phyloP scores from a whole-genome alignment of 1,140 invertebrate genomes.

The Colletes gigas region DNA sequence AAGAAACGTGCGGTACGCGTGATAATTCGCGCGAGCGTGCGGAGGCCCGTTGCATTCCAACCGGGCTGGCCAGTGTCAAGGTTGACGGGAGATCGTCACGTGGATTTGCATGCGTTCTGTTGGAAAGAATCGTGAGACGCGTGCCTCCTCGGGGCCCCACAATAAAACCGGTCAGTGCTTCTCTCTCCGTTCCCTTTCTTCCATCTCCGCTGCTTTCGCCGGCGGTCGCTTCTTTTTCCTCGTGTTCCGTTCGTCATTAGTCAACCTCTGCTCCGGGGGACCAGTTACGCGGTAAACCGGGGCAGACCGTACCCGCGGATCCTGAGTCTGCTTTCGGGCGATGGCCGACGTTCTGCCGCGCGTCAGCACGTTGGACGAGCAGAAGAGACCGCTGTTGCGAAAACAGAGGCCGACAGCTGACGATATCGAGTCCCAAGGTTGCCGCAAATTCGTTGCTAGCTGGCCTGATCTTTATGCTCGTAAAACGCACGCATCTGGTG shows the following conservation, averaged over 20 bases:
- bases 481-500: slow-evolving; percentile 27
- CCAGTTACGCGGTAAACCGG: slow-evolving; percentile 27
- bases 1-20: background rate
- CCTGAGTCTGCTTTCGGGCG: slow-evolving; percentile 6
- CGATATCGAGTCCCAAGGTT: background rate
- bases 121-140: slow-evolving; percentile 34
- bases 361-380: slow-evolving; percentile 1
- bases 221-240: slow-evolving; percentile 27
- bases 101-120: slow-evolving; percentile 5
- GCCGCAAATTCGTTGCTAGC: slow-evolving; percentile 27
- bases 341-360: slow-evolving; percentile 15
- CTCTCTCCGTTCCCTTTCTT: slow-evolving; percentile 38
- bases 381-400: slow-evolving; percentile 36
- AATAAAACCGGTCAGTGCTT: slow-evolving; percentile 61
- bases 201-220: slow-evolving; percentile 34
- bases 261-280: slow-evolving; percentile 36
- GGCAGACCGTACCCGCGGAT: slow-evolving; percentile 13
- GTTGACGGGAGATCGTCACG: slow-evolving; percentile 30
- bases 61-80: slow-evolving; percentile 27
- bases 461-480: slow-evolving; percentile 21
- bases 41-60: background rate
- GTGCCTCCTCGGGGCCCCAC: slow-evolving; percentile 4
- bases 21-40: background rate
- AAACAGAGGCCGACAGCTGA: background rate
- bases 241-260: slow-evolving; percentile 40